Evolutionary conservation across 2,113 vertebrate genomes (phyloP).

Genomic region (Onychostruthus taczanowskii): DNA sequence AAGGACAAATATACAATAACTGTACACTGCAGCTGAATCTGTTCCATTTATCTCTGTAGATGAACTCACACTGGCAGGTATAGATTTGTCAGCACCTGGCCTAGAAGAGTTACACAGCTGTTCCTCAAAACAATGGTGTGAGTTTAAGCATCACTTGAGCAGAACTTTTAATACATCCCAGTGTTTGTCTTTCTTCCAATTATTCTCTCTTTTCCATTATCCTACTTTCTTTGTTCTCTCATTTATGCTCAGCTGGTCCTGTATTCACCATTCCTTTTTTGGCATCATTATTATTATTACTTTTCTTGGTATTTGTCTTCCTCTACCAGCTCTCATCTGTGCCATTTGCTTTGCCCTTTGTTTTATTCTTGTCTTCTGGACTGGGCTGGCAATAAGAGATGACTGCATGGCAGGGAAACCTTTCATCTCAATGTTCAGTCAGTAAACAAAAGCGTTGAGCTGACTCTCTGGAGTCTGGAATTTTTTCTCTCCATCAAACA

Average conservation of each 20-base stretch:
- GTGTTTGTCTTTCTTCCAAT: background rate
- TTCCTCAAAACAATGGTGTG: background rate
- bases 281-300: background rate
- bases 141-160: background rate
- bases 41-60: background rate
- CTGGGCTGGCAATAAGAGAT: background rate
- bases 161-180: background rate
- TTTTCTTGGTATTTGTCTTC: background rate
- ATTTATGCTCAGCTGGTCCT: slow-evolving; percentile 25
- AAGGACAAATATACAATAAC: background rate
- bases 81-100: background rate
- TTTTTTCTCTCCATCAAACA: background rate
- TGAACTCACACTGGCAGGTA: background rate
- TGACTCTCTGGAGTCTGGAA: background rate
- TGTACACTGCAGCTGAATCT: background rate
- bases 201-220: background rate
- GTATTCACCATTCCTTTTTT: background rate
- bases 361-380: slow-evolving; percentile 20
- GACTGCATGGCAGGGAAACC: background rate
- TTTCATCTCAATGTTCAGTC: slow-evolving; percentile 11
- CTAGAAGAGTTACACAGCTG: background rate
- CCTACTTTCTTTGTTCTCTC: background rate
- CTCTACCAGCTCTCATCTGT: background rate
- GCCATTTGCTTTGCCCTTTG: slow-evolving; percentile 22
- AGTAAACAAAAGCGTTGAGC: slow-evolving; percentile 3